Evolutionary conservation across 2,888 invertebrate species (phyloP).

Genomic region (Meiosimyza platycephala): DNA sequence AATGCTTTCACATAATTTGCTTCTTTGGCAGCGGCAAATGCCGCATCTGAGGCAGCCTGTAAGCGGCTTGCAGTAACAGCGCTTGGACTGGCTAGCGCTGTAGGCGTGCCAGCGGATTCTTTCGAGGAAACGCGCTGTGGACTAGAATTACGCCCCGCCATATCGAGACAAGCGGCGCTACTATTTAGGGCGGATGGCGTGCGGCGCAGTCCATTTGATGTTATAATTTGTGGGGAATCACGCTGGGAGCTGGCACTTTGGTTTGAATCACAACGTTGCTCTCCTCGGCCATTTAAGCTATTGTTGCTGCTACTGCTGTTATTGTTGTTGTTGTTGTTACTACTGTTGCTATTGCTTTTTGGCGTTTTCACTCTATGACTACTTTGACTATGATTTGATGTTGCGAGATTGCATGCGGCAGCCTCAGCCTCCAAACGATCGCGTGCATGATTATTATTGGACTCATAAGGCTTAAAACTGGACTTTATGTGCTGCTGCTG

Average conservation of each 20-base stretch:
- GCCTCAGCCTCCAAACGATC: slow-evolving; percentile 59
- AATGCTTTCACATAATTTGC: slow-evolving; percentile 64
- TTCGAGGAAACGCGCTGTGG: slow-evolving; percentile 61
- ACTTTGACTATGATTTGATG: slow-evolving; percentile 26
- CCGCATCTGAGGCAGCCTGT: slow-evolving; percentile 53
- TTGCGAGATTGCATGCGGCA: slow-evolving; percentile 48
- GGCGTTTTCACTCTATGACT: slow-evolving; percentile 58
- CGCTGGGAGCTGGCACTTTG: slow-evolving; percentile 74
- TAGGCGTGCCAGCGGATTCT: slow-evolving; percentile 55
- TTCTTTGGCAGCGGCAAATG: slow-evolving; percentile 62
- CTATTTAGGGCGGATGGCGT: slow-evolving; percentile 49
- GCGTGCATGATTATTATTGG: slow-evolving; percentile 70
- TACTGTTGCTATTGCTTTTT: slow-evolving; percentile 49
- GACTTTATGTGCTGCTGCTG: slow-evolving; percentile 66
- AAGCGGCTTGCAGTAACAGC: slow-evolving; percentile 20
- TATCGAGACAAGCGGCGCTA: slow-evolving; percentile 41
- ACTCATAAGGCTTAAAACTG: slow-evolving; percentile 83
- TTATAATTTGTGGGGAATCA: slow-evolving; percentile 56
- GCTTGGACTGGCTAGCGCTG: slow-evolving; percentile 62
- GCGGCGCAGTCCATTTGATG: slow-evolving; percentile 44
- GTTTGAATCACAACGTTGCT: slow-evolving; percentile 77
- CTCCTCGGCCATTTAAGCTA: slow-evolving; percentile 15
- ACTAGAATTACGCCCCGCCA: slow-evolving; percentile 52
- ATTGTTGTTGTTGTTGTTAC: slow-evolving; percentile 26
- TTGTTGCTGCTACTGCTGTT: slow-evolving; percentile 37